These are phyloP conservation scores for Loriculus beryllinus DNA, from an alignment of 2,797 vertebrate genomes.

Conservation along the genomic window DNA sequence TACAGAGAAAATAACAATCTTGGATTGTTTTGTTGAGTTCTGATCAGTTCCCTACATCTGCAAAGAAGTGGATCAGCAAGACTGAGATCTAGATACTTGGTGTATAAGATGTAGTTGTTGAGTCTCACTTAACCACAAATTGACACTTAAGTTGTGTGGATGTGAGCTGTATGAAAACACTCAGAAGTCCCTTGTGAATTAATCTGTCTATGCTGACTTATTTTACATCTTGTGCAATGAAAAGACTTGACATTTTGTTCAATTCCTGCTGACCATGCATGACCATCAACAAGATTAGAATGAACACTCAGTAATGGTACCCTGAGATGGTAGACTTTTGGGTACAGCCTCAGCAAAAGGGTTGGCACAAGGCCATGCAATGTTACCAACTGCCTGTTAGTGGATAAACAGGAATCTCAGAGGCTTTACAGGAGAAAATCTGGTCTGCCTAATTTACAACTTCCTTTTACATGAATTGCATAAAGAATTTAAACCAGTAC, in stretches of 20 bases:
- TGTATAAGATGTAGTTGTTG: not conserved
- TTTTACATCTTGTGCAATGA: not conserved
- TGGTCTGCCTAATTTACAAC: not conserved
- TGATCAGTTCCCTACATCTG: not conserved
- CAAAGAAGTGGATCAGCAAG: not conserved
- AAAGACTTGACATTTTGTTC: not conserved
- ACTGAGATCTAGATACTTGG: not conserved
- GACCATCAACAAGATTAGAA: not conserved
- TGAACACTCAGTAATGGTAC: not conserved
- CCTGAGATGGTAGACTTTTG: not conserved
- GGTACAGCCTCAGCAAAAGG: not conserved
- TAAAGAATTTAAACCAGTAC: not conserved
- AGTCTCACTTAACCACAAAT: not conserved
- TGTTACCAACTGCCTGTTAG: not conserved
- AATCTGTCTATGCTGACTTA: not conserved
- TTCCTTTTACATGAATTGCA: not conserved
- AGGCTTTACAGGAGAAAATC: not conserved
- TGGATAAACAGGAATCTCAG: not conserved
- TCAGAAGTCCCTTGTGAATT: not conserved
- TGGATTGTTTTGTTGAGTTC: not conserved
- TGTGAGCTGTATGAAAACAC: not conserved
- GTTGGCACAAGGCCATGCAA: not conserved
- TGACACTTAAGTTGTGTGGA: not conserved
- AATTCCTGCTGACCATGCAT: not conserved
- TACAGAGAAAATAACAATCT: not conserved